phyloP scores from a whole-genome alignment of 2,888 invertebrate species.

The Drosophila setosimentum region DNA sequence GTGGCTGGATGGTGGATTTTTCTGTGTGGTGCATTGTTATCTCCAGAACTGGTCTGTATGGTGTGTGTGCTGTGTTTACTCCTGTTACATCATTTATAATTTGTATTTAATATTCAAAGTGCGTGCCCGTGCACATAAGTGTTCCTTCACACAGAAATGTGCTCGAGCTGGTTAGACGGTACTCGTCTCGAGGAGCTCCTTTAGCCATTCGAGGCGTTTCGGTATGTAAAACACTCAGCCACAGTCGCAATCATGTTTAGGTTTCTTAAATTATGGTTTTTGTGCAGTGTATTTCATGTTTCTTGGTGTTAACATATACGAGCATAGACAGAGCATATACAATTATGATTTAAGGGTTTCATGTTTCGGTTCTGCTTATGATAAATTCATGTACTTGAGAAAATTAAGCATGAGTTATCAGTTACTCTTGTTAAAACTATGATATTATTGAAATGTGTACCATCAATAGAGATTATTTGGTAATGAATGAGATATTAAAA shows the following conservation, averaged over 20 bases:
- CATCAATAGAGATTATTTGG: not conserved
- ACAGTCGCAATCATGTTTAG: slow-evolving; percentile 2
- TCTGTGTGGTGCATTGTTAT: slow-evolving; percentile 19
- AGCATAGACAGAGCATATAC: not conserved
- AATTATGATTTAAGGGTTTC: not conserved
- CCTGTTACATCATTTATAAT: slow-evolving; percentile 49
- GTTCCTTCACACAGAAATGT: slow-evolving; percentile 7
- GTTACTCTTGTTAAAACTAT: not conserved
- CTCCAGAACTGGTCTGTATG: not conserved
- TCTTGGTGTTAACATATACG: slow-evolving; percentile 1
- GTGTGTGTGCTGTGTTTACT: slow-evolving; percentile 14
- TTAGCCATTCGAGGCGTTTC: slow-evolving; percentile 11
- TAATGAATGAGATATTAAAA: not conserved
- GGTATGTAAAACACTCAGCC: slow-evolving; percentile 26
- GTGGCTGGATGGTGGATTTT: not conserved
- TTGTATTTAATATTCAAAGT: slow-evolving; percentile 62
- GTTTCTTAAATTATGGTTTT: slow-evolving; percentile 11
- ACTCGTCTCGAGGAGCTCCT: not conserved
- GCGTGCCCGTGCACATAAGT: slow-evolving; percentile 24
- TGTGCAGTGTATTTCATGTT: not conserved
- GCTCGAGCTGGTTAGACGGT: not conserved
- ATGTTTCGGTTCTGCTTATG: not conserved
- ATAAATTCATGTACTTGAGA: slow-evolving; percentile 3
- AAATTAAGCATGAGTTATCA: not conserved
- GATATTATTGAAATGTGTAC: not conserved